These are phyloP conservation scores for Donacobius atricapilla DNA, from an alignment of 2,113 vertebrate genomes.

Conservation along the genomic window DNA sequence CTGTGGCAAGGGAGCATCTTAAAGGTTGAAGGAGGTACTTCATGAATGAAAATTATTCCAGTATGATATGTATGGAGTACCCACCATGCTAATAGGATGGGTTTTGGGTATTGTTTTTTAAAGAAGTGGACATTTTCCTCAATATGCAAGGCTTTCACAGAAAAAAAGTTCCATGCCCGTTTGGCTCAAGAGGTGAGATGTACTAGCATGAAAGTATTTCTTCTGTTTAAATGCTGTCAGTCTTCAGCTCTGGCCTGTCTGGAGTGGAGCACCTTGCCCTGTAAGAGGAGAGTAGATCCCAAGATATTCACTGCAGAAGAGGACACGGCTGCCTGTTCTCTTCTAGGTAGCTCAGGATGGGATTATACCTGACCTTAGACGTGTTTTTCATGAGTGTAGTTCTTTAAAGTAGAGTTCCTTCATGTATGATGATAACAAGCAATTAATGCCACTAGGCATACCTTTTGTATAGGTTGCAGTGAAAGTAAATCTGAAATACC, in stretches of 20 bases:
- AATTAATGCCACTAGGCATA: neutral
- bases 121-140: neutral
- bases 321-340: neutral
- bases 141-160: neutral
- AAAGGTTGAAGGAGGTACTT: neutral
- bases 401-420: neutral
- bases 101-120: neutral
- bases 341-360: conserved; percentile 3
- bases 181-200: neutral
- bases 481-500: conserved; percentile 51
- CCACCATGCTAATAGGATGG: rapidly evolving
- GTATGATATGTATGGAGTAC: neutral
- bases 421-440: neutral
- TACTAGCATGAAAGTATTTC: neutral
- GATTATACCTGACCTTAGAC: neutral
- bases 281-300: neutral
- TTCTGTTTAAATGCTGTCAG: neutral
- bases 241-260: neutral
- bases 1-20: neutral
- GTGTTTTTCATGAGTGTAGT: rapidly evolving
- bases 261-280: neutral
- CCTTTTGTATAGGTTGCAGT: conserved; percentile 21
- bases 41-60: neutral
- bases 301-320: neutral
- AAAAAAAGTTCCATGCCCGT: rapidly evolving